Conservation (phyloP, 1,140 invertebrate species). For the Rhyzopertha dominica region DNA sequence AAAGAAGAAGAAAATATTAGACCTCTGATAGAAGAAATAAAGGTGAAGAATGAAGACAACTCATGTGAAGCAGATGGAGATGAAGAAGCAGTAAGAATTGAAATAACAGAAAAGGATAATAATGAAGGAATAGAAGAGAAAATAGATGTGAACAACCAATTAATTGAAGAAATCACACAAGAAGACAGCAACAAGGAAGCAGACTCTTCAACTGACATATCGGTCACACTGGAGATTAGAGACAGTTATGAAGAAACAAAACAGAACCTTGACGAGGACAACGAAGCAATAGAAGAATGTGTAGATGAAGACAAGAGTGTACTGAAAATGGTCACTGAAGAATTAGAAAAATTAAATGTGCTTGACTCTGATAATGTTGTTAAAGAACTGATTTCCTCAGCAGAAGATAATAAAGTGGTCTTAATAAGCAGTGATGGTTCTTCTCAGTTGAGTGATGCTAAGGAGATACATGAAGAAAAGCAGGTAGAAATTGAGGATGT, state of each 20-base stretch:
- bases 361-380: no score
- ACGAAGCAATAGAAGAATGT: neutral
- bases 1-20: slow-evolving; percentile 5
- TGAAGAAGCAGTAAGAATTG: neutral
- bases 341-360: no score
- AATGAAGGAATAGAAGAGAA: neutral
- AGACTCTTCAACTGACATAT: no score
- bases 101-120: neutral
- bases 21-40: no score
- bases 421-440: no score
- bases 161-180: slow-evolving; percentile 4
- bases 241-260: no score
- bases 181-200: no score
- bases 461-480: no score
- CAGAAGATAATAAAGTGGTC: no score
- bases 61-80: neutral
- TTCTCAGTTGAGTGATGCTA: no score
- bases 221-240: no score
- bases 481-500: neutral
- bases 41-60: slow-evolving; percentile 1
- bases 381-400: no score
- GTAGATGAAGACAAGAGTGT: neutral
- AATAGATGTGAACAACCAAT: neutral
- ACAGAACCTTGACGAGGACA: neutral
- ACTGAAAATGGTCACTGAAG: neutral